These are phyloP conservation scores for Palythoa heliodiscus DNA, from an alignment of 92 coral and sea anemone species.

Conservation along the genomic window DNA sequence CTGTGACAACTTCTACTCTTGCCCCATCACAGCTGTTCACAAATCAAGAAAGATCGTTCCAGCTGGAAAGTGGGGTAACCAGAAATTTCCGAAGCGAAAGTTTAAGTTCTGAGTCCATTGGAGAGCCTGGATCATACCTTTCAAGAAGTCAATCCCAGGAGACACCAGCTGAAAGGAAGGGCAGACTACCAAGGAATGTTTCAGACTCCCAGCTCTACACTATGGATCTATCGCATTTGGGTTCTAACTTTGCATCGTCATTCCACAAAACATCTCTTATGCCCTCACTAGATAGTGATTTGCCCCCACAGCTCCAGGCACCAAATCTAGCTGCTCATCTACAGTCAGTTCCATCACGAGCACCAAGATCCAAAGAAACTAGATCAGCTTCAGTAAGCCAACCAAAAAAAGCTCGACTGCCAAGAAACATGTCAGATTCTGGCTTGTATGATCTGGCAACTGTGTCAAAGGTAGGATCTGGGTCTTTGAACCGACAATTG, in stretches of 20 bases:
- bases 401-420: slow-evolving; percentile 86
- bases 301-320: slow-evolving; percentile 95
- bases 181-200: slow-evolving; percentile 81
- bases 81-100: slow-evolving; percentile 9
- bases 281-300: slow-evolving; percentile 68
- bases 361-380: slow-evolving; percentile 56
- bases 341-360: slow-evolving; percentile 70
- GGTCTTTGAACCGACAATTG: slow-evolving; percentile 9
- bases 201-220: slow-evolving; percentile 92
- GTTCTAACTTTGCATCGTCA: slow-evolving; percentile 48
- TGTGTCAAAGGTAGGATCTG: slow-evolving; percentile 47
- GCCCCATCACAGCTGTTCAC: not conserved
- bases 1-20: slow-evolving; percentile 16
- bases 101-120: slow-evolving; percentile 5
- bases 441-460: slow-evolving; percentile 68
- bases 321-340: slow-evolving; percentile 96
- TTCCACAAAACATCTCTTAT: slow-evolving; percentile 50
- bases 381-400: slow-evolving; percentile 57
- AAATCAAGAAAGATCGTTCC: slow-evolving; percentile 17
- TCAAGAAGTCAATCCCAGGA: slow-evolving; percentile 24
- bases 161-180: slow-evolving; percentile 51
- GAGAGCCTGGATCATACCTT: slow-evolving; percentile 11
- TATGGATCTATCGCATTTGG: slow-evolving; percentile 76
- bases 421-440: slow-evolving; percentile 97
- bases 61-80: slow-evolving; percentile 7